A percentile compares a stretch with the other conserved stretches of the same genome.
These are phyloP conservation scores for Oscheius sp. DNA, from an alignment of 2,888 invertebrate genomes.

Conservation along the genomic window DNA sequence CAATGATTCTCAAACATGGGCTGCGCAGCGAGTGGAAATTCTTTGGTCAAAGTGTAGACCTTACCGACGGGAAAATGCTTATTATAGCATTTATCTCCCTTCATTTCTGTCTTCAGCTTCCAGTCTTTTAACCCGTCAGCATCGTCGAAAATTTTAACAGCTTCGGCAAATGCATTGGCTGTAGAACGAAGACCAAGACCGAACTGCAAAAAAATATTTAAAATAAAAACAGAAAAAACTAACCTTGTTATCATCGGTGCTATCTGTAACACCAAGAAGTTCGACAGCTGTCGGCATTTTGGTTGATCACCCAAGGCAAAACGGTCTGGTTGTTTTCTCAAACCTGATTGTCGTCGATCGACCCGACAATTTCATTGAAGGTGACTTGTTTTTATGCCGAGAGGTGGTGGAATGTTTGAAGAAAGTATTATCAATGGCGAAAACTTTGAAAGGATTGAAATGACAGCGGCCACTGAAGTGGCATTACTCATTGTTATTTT, in stretches of 20 bases:
- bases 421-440: too few species aligned
- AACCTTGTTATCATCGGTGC: constrained; percentile 24
- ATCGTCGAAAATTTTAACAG: constrained; percentile 29
- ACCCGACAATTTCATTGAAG: too few species aligned
- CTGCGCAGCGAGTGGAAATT: constrained; percentile 17
- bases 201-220: neutral
- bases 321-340: neutral
- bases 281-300: constrained; percentile 24
- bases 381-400: too few species aligned
- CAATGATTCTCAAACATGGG: constrained; percentile 33
- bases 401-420: too few species aligned
- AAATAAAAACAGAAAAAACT: neutral
- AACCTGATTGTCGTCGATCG: neutral
- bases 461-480: too few species aligned
- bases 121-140: constrained; percentile 23
- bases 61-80: constrained; percentile 35
- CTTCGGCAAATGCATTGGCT: constrained; percentile 24
- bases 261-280: constrained; percentile 30
- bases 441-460: too few species aligned
- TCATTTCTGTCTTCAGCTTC: constrained; percentile 33
- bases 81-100: constrained; percentile 36
- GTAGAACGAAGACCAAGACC: constrained; percentile 19
- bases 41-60: constrained; percentile 29
- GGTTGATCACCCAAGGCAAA: neutral
- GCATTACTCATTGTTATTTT: too few species aligned